A percentile compares a stretch with the other conserved stretches of the same genome.
phyloP scores from a whole-genome alignment of 1,140 invertebrate genomes.

The Drosophila nasuta region DNA sequence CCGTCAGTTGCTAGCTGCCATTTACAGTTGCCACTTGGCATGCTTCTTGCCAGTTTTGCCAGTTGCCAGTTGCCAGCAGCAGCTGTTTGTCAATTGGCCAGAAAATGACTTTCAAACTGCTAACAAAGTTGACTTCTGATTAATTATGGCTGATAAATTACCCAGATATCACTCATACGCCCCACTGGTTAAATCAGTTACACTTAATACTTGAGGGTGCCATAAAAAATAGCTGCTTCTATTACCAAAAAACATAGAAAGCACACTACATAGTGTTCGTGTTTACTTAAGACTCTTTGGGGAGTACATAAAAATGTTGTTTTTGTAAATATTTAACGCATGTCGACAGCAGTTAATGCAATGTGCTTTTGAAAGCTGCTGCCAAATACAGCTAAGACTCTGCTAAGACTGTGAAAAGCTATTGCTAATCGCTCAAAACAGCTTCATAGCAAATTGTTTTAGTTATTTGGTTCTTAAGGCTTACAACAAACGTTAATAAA shows the following conservation, averaged over 20 bases:
- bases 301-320: slow-evolving; percentile 48
- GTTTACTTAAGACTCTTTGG: slow-evolving; percentile 33
- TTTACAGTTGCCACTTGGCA: slow-evolving; percentile 22
- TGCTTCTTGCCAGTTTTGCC: neutral
- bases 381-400: neutral
- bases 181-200: slow-evolving; percentile 42
- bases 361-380: neutral
- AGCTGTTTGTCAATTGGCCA: slow-evolving; percentile 49
- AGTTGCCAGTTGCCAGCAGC: slow-evolving; percentile 26
- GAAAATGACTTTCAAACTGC: slow-evolving; percentile 52
- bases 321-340: slow-evolving; percentile 38
- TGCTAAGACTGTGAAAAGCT: neutral
- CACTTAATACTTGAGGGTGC: slow-evolving; percentile 34
- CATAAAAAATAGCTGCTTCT: slow-evolving; percentile 20
- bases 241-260: slow-evolving; percentile 28
- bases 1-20: slow-evolving; percentile 16
- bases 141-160: slow-evolving; percentile 57
- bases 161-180: slow-evolving; percentile 60
- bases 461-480: neutral
- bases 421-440: neutral
- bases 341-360: neutral
- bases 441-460: neutral
- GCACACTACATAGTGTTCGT: slow-evolving; percentile 32
- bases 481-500: no score
- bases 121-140: slow-evolving; percentile 57